Percentiles rank a stretch among this genome's conserved stretches.
Evolutionary conservation across 2,888 invertebrate species (phyloP).

Genomic region (Microplitis deprimator): DNA sequence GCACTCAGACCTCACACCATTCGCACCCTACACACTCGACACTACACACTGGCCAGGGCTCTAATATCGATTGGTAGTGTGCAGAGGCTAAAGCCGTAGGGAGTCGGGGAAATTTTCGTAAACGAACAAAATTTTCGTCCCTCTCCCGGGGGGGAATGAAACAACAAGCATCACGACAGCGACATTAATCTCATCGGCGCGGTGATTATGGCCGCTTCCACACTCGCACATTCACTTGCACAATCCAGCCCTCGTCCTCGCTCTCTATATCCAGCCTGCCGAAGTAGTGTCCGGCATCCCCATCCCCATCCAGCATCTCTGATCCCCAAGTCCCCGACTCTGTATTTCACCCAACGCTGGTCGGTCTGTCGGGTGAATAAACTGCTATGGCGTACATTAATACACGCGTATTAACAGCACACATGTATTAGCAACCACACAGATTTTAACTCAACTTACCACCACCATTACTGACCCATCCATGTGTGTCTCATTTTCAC

Average conservation of each 20-base stretch:
- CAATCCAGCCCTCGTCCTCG: slow-evolving; percentile 26
- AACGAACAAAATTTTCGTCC: slow-evolving; percentile 48
- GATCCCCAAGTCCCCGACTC: background rate
- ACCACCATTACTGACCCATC: too few species aligned
- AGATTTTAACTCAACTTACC: too few species aligned
- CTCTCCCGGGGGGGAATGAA: slow-evolving; percentile 44
- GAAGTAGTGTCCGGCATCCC: background rate
- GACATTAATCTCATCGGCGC: slow-evolving; percentile 64
- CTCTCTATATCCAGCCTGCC: slow-evolving; percentile 23
- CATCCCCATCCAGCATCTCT: background rate
- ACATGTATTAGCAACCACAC: too few species aligned
- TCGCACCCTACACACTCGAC: too few species aligned
- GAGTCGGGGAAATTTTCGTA: slow-evolving; percentile 48
- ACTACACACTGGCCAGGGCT: background rate
- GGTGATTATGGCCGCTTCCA: slow-evolving; percentile 61
- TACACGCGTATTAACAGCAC: background rate
- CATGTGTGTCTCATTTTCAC: background rate
- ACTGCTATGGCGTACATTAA: background rate
- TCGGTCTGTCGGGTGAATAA: background rate
- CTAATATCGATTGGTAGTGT: slow-evolving; percentile 23
- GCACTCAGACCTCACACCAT: too few species aligned
- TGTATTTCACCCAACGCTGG: too few species aligned
- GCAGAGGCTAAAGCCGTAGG: slow-evolving; percentile 9
- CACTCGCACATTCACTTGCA: slow-evolving; percentile 44
- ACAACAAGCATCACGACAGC: slow-evolving; percentile 51